phyloP scores from a whole-genome alignment of 2,113 vertebrate species.

The Proterorhinus semilunaris region DNA sequence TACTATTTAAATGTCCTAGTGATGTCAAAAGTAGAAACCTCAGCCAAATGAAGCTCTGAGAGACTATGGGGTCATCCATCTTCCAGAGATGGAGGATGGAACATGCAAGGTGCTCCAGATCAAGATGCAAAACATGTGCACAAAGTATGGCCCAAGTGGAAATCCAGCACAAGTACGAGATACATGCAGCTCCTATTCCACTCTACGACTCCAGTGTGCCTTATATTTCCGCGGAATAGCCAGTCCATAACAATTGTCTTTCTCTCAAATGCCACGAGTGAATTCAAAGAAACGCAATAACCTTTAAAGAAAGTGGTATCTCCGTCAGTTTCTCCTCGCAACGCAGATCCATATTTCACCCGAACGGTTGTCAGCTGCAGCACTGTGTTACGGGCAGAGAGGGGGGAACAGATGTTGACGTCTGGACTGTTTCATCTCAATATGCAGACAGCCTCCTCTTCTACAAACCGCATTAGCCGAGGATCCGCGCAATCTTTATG shows the following conservation, averaged over 20 bases:
- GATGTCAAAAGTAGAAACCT: too few species aligned
- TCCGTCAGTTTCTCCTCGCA: conserved; percentile 36
- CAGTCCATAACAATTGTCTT: background rate
- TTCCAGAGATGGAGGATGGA: too few species aligned
- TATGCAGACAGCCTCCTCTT: conserved; percentile 8
- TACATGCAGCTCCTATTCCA: background rate
- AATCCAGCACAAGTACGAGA: background rate
- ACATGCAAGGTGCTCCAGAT: too few species aligned
- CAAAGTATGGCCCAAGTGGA: too few species aligned
- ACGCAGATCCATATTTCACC: conserved; percentile 40
- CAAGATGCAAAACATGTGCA: too few species aligned
- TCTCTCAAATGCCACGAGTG: background rate
- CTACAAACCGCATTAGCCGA: conserved; percentile 16
- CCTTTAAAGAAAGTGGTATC: conserved; percentile 27
- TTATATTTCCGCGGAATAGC: background rate
- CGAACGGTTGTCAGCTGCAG: conserved; percentile 41
- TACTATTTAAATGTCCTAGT: too few species aligned
- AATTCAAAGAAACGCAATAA: conserved; percentile 46
- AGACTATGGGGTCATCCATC: too few species aligned
- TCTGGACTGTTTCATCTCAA: conserved; percentile 49
- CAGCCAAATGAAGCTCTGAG: too few species aligned
- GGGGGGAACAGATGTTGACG: conserved; percentile 14
- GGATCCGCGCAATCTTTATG: conserved; percentile 11
- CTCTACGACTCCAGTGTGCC: background rate
- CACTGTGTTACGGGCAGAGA: conserved; percentile 20